Base-by-base conservation (phyloP, 2,888 invertebrate genomes). In the Apomyelois bistriatella region DNA sequence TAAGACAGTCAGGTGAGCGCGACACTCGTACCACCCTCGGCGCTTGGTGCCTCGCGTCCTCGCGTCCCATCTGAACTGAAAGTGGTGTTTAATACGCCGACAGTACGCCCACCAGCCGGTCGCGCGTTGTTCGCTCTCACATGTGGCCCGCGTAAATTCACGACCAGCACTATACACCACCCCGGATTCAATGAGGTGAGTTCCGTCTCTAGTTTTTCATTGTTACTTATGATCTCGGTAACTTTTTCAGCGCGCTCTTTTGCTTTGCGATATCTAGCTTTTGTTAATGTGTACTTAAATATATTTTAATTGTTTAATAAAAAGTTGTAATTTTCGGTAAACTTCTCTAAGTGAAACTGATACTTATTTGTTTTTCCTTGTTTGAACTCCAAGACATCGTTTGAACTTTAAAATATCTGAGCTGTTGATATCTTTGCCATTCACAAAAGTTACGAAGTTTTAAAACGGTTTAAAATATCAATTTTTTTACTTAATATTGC, bases 171-270 rank as follows among this genome's bases (percentile, higher is more conserved):
- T 62, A 62, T 61, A 63, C 58, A 49, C 56, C 51, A 68, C 64
- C 61, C 62, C 59, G 60, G 58, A 60, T 67, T 72, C 76, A 74
- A 83, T 83, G 82, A 82, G 82, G 82, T 83, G 57, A 76, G 78
- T 72, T 2, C 35, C 37, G 10, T 12, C 16, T n/a, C 28, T 37
- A 10, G 38, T 9, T 28, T 30, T 13, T 3, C 0, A 1, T 50
- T 28, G 8, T 49, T 3, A n/a, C n/a, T 10, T 35, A 17, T 10
- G 16, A 8, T 36, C 17, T 28, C 15, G 7, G 16, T 40, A 0
- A 16, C 40, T 16, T 40, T 40, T 9, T 38, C 13, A 1, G 8
- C 6, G 13, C 5, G 12, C 40, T 32, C 7, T 10, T 28, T n/a
- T 38, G 49, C 40, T n/a, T 16, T 32, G 46, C 46, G 46, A 46